Conservation (phyloP, 2,113 vertebrate genomes). For the Percina caprodes region DNA sequence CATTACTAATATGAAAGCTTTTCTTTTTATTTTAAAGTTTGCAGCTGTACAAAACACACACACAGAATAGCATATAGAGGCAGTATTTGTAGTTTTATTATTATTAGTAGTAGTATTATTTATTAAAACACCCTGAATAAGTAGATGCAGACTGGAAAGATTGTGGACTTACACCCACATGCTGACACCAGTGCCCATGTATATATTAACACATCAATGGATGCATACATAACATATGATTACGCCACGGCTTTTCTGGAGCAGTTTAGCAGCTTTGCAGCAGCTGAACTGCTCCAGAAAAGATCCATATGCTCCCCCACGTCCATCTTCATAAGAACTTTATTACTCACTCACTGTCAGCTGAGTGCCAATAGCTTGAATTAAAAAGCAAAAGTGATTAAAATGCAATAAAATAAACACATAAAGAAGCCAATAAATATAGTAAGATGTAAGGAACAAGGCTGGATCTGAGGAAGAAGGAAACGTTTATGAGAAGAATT, state of each 20-base stretch:
- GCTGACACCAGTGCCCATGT: background rate
- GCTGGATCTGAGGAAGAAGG: background rate
- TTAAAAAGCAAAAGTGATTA: constrained; percentile 29
- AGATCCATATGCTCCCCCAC: constrained; percentile 39
- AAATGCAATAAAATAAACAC: constrained; percentile 46
- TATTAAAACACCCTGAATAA: background rate
- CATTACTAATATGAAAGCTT: background rate
- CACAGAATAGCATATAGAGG: background rate
- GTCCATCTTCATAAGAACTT: constrained; percentile 30
- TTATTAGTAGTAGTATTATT: no score
- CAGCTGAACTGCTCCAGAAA: constrained; percentile 18
- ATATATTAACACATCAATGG: background rate
- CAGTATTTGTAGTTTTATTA: background rate
- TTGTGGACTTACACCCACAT: constrained; percentile 10
- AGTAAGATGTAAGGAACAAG: background rate
- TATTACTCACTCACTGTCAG: constrained; percentile 44
- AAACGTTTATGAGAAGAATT: background rate
- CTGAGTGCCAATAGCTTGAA: constrained; percentile 36
- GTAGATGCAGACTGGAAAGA: background rate
- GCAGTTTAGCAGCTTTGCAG: constrained; percentile 13
- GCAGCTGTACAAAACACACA: background rate
- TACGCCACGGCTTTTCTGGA: background rate
- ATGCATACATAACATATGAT: background rate
- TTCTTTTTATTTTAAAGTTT: background rate
- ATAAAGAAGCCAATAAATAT: constrained; percentile 36